phyloP scores from a whole-genome alignment of 2,797 vertebrate genomes.

The Buphagus erythrorhynchus region DNA sequence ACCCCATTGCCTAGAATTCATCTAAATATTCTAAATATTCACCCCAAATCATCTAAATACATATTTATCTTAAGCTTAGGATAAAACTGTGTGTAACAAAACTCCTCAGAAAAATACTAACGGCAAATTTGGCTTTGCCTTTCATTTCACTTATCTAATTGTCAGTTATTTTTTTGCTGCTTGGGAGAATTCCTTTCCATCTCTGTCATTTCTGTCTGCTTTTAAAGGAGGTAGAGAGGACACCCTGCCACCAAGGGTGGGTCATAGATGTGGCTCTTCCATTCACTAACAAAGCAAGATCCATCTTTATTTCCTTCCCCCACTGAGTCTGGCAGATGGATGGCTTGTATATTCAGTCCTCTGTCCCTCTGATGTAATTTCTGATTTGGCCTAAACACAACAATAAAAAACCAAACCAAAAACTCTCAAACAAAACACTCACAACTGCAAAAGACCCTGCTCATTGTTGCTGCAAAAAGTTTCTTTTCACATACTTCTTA shows the following conservation, averaged over 20 bases:
- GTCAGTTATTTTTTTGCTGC: background rate
- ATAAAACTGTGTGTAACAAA: background rate
- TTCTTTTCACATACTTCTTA: background rate
- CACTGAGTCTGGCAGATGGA: background rate
- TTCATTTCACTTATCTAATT: background rate
- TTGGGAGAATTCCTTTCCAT: background rate
- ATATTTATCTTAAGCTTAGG: background rate
- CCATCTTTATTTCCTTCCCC: background rate
- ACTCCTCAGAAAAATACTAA: background rate
- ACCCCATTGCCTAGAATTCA: background rate
- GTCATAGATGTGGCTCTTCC: background rate
- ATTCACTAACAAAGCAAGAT: background rate
- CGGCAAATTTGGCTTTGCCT: background rate
- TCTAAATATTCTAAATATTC: background rate
- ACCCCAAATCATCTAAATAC: background rate
- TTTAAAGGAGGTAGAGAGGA: background rate
- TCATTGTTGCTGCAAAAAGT: background rate
- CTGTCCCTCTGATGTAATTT: background rate
- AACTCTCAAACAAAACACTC: accelerated
- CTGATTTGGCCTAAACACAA: background rate
- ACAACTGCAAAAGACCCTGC: background rate
- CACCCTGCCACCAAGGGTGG: background rate
- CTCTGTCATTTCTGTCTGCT: background rate
- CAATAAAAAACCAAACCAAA: background rate
- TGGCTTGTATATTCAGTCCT: background rate